Evolutionary conservation across 2,797 vertebrate species (phyloP), one percentile per base, ranked within the genome.

Genomic region (Semotilus atromaculatus): DNA sequence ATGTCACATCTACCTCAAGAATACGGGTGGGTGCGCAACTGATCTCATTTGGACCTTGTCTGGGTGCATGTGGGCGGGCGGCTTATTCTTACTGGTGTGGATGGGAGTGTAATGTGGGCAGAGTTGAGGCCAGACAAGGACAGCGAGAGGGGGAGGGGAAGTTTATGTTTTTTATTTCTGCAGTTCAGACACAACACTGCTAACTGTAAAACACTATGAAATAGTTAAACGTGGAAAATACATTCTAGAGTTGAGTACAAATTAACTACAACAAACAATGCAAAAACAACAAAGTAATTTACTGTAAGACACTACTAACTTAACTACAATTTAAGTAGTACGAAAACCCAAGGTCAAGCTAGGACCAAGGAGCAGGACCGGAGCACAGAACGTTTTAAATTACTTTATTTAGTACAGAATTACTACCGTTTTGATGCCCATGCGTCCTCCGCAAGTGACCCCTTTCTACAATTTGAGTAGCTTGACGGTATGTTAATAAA

Each of bases 1-100:
- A 89, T 88, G 90, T 91, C 91, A 91, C 85, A 83, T 88, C 82
- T 89, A 90, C 86, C 85, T 90, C 83, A 86, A 89, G 83, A 88
- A 76, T 72, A 88, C 68, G 81, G 89, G 86, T 88, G 81, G 89
- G 86, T 72, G 89, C 29, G n/a, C 21, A 77, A 86, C 86, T 85
- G 83, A 89, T 83, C 86, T 86, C 84, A 87, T 83, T 90, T 86
- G 82, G 85, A 89, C 88, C 80, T 81, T 81, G 84, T 83, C 85
- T 83, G 83, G 64, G 73, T 51, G 68, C 76, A 77, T 79, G 89
- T 89, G 85, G 86, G 86, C 48, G 83, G 68, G 51, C 31, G 75
- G 73, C 86, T 88, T 83, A 79, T 89, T 89, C 85, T 85, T 48
- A 85, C 73, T 85, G 85, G 86, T 74, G 86, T 85, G 89, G 80